phyloP scores from a whole-genome alignment of 2,888 invertebrate genomes.

The Agrochola lychnidis region DNA sequence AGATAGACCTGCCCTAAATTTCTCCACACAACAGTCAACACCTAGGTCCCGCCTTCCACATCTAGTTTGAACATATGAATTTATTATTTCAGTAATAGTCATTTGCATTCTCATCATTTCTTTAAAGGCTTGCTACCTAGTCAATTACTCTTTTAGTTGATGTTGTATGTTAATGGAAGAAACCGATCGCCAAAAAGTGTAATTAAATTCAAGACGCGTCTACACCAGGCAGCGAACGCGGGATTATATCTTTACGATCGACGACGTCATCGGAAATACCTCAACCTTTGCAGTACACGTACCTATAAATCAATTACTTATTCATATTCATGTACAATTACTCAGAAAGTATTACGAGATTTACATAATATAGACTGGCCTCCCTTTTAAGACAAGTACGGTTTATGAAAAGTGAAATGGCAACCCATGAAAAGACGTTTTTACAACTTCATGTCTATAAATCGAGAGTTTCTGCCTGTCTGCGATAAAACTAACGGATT shows the following conservation, averaged over 20 bases:
- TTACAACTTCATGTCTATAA: neutral
- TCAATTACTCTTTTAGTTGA: conserved; percentile 3
- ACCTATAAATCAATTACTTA: conserved; percentile 13
- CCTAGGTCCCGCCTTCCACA: neutral
- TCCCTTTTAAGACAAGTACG: neutral
- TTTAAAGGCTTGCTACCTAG: neutral
- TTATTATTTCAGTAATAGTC: neutral
- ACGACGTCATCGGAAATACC: conserved; percentile 52
- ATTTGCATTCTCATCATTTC: neutral
- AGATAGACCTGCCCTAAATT: neutral
- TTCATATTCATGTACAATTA: conserved; percentile 20
- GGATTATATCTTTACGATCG: conserved; percentile 20
- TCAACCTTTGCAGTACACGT: conserved; percentile 11
- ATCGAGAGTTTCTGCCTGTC: neutral
- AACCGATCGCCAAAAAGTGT: conserved; percentile 21
- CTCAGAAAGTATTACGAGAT: conserved; percentile 14
- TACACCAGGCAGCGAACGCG: conserved; percentile 14
- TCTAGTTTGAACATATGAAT: neutral
- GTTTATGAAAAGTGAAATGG: conserved; percentile 14
- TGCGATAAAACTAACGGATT: neutral
- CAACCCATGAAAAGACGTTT: neutral
- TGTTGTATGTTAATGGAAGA: neutral
- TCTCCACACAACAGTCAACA: too few species aligned
- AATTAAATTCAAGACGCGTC: conserved; percentile 30
- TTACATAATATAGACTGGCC: conserved; percentile 5